Base-by-base conservation (phyloP, 2,888 invertebrate species). In the Mylabris sibirica region DNA sequence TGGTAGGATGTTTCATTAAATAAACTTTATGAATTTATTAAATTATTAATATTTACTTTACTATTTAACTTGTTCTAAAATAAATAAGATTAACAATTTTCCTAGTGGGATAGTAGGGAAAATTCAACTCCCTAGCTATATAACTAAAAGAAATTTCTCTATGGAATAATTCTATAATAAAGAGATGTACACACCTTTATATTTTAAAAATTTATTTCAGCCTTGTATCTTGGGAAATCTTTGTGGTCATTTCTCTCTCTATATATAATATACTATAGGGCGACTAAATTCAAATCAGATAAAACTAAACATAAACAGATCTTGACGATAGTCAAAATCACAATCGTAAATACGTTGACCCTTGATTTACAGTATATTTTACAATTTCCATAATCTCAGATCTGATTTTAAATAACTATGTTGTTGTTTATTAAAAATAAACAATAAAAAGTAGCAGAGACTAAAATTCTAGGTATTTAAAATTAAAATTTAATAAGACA, bases 11-110 rank as follows among this genome's bases (percentile, higher is more conserved):
- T 59, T 59, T 38, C 59, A 62, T 66, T 61, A 70, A 38, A 64
- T 65, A 59, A 44, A 62, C 69, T 67, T 60, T 60, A 70, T 70
- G 60, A 70, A 67, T 59, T 70, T 62, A 64, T 57, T 63, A 61
- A 44, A 26, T 66, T 60, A 64, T 22, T 38, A 38, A 49, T 64
- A 64, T 64, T 64, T 62, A 24, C 24, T 12, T 24, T 12, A 57
- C 24, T 53, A 9, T 53, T 53, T 53, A 20, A 49, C 11, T 20
- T 49, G 2, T 49, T 20, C 20, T 49, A 20, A 49, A 49, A 20
- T 49, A 17, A 49, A 49, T 49, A 49, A 6, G 17, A 53, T 22
- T 53, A 22, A 12, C 11, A 20, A 3, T 53, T 53, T 53, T 22
- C 8, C 17, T 44, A n/a, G 44, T 17, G 38, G 11, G 12, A 38